Conservation (phyloP, 92 coral and sea anemone species). For the Paragorgia papillata region DNA sequence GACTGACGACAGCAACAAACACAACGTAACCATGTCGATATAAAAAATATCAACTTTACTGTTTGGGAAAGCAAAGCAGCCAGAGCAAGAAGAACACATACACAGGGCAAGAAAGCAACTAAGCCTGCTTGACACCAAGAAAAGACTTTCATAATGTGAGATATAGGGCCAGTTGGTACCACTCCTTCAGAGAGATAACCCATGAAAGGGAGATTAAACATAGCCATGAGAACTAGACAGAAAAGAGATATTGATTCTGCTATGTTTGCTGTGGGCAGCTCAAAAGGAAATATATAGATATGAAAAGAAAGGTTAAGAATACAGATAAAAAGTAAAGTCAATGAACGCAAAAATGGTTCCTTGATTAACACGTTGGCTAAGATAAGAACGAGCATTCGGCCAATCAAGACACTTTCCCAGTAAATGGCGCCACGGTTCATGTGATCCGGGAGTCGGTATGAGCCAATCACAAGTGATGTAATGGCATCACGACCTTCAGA, state of each 20-base stretch:
- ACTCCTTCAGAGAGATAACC: constrained; percentile 35
- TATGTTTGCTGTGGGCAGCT: not conserved
- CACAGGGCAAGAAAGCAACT: constrained; percentile 1
- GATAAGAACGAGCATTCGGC: constrained; percentile 27
- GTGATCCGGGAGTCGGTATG: constrained; percentile 30
- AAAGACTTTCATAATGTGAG: constrained; percentile 7
- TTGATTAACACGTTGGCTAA: constrained; percentile 17
- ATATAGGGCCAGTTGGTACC: constrained; percentile 27
- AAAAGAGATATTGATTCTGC: constrained; percentile 14
- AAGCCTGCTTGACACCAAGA: constrained; percentile 8
- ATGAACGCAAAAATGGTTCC: constrained; percentile 9
- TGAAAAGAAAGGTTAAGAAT: constrained; percentile 17
- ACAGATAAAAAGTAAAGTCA: constrained; percentile 9
- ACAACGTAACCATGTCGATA: not conserved
- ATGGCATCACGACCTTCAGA: constrained; percentile 3
- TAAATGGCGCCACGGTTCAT: constrained; percentile 27
- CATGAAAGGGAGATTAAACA: constrained; percentile 8
- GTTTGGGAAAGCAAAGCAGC: constrained; percentile 8
- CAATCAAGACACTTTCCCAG: constrained; percentile 38
- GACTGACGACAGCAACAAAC: not conserved
- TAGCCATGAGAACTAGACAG: not conserved
- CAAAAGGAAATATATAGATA: constrained; percentile 1
- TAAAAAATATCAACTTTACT: not conserved
- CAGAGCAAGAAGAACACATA: not conserved
- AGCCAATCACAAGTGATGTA: constrained; percentile 8